A percentile compares a stretch with the other conserved stretches of the same genome.
These are phyloP conservation scores for Ardeotis arabs DNA, from an alignment of 2,113 vertebrate genomes.

Conservation along the genomic window DNA sequence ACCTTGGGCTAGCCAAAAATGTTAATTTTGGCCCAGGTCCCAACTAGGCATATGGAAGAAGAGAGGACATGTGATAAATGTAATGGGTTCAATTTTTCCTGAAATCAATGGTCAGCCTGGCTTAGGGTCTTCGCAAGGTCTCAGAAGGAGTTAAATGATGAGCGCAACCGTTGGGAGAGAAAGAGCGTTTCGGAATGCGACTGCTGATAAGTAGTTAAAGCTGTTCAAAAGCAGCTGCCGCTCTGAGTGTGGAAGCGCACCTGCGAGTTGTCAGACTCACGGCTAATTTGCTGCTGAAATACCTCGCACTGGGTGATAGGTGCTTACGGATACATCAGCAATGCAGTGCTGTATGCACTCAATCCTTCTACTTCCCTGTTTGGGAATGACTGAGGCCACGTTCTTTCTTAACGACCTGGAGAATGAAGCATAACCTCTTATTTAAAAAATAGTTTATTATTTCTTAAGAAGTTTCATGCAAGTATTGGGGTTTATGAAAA, in stretches of 20 bases:
- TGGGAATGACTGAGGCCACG: not conserved
- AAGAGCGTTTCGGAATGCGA: not conserved
- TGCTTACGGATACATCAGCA: not conserved
- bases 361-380: not conserved
- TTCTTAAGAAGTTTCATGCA: slow-evolving; percentile 1
- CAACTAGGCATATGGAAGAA: not conserved
- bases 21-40: not conserved
- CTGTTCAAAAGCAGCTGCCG: slow-evolving; percentile 8
- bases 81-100: not conserved
- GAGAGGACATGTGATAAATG: not conserved
- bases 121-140: not conserved
- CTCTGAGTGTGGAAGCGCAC: not conserved
- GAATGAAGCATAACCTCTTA: not conserved
- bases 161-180: not conserved
- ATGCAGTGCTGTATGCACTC: too few species aligned
- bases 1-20: not conserved
- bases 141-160: not conserved
- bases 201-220: slow-evolving; percentile 7
- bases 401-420: not conserved
- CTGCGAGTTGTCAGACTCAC: not conserved
- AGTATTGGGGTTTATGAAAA: not conserved
- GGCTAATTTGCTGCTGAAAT: slow-evolving; percentile 4
- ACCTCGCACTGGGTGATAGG: not conserved
- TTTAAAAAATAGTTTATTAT: not conserved
- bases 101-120: not conserved